phyloP scores from a whole-genome alignment of 2,113 vertebrate species.

The Scophthalmus maximus region DNA sequence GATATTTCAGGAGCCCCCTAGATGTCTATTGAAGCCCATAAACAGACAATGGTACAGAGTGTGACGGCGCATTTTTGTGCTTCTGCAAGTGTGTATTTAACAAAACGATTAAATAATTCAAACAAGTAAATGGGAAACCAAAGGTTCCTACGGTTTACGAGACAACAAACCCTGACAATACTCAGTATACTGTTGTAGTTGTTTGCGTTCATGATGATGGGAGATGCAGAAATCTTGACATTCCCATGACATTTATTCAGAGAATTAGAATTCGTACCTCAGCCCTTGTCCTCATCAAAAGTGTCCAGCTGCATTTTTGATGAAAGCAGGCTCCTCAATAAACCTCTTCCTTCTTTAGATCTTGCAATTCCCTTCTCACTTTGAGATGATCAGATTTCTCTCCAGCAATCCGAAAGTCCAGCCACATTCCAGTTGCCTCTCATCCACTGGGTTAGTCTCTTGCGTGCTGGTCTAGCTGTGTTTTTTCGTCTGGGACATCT shows the following conservation, averaged over 20 bases:
- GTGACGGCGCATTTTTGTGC: slow-evolving; percentile 7
- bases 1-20: slow-evolving; percentile 40
- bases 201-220: slow-evolving; percentile 12
- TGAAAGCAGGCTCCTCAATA: background rate
- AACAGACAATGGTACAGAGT: slow-evolving; percentile 21
- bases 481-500: slow-evolving; percentile 44
- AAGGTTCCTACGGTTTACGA: slow-evolving; percentile 14
- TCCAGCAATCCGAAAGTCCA: slow-evolving; percentile 12
- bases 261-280: background rate
- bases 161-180: background rate
- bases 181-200: background rate
- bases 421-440: slow-evolving; percentile 11
- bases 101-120: slow-evolving; percentile 59
- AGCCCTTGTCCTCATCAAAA: background rate
- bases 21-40: slow-evolving; percentile 39
- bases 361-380: no score
- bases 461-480: background rate
- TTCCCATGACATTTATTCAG: slow-evolving; percentile 22
- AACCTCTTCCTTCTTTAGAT: background rate
- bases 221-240: background rate
- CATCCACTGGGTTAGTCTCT: slow-evolving; percentile 10
- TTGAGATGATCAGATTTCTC: background rate
- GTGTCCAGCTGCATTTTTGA: slow-evolving; percentile 20
- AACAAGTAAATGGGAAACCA: slow-evolving; percentile 40
- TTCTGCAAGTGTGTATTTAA: slow-evolving; percentile 39